Conservation (phyloP, 2,797 vertebrate species). For the Antennarius maculatus region DNA sequence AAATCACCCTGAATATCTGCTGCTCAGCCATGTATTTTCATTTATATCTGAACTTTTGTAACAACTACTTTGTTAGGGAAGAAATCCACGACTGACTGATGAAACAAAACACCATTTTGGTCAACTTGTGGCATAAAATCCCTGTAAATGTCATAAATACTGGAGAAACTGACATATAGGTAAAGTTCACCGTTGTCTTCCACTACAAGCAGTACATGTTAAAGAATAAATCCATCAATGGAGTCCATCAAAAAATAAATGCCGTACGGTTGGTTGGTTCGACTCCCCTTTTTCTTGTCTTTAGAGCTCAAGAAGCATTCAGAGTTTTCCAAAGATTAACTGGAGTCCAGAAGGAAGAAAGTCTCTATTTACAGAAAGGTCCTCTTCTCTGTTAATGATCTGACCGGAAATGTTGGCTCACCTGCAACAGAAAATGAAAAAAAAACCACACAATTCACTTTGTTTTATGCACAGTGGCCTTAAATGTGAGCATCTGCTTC, state of each 20-base stretch:
- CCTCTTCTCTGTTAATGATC: constrained; percentile 49
- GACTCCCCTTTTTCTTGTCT: constrained; percentile 43
- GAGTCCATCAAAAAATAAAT: constrained; percentile 47
- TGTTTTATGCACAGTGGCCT: background rate
- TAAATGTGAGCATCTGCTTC: background rate
- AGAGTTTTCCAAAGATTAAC: constrained; percentile 50
- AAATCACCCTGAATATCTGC: constrained; percentile 44
- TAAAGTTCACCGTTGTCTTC: constrained; percentile 65
- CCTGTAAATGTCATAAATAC: constrained; percentile 32
- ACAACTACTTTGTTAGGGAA: constrained; percentile 34
- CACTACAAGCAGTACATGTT: constrained; percentile 70
- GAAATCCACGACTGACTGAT: constrained; percentile 24
- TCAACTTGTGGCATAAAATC: constrained; percentile 24
- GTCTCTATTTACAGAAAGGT: constrained; percentile 77
- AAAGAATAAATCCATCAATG: constrained; percentile 56
- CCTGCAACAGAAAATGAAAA: constrained; percentile 44
- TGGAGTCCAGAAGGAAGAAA: constrained; percentile 58
- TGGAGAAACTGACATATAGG: constrained; percentile 59
- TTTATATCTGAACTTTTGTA: constrained; percentile 17
- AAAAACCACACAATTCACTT: background rate
- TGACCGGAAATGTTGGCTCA: constrained; percentile 27
- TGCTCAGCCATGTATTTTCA: constrained; percentile 15
- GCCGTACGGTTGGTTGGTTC: constrained; percentile 23
- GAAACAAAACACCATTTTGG: constrained; percentile 38
- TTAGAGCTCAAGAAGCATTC: constrained; percentile 51